Conservation (phyloP, 2,888 invertebrate genomes). For the Diarsia mendica region DNA sequence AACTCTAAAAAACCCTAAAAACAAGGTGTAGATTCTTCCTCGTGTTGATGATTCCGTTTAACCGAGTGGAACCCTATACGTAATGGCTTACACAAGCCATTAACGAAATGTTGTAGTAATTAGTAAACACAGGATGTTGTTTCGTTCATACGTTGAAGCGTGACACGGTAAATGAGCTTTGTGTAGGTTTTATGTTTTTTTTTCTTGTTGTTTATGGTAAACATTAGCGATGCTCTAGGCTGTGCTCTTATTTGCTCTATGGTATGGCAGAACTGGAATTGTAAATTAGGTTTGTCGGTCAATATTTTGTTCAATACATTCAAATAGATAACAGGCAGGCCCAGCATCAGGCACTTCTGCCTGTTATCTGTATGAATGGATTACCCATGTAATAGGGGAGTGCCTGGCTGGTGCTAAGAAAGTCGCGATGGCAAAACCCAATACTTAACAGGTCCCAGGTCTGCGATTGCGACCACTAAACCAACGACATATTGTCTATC, state of each 20-base stretch:
- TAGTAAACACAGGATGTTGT: slow-evolving; percentile 63
- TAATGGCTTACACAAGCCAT: slow-evolving; percentile 49
- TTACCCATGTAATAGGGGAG: too few relatives aligned
- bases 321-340: too few relatives aligned
- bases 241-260: slow-evolving; percentile 2
- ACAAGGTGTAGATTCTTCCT: background rate
- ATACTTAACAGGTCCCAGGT: too few relatives aligned
- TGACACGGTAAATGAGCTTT: slow-evolving; percentile 45
- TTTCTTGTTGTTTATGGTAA: slow-evolving; percentile 17
- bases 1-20: background rate
- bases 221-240: slow-evolving; percentile 11
- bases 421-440: too few relatives aligned
- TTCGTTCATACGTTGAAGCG: slow-evolving; percentile 56
- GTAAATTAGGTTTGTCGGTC: background rate
- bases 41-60: background rate
- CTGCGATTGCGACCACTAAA: too few relatives aligned
- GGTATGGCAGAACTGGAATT: background rate
- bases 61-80: slow-evolving; percentile 6
- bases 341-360: too few relatives aligned
- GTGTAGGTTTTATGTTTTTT: slow-evolving; percentile 14
- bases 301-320: too few relatives aligned
- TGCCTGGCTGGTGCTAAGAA: too few relatives aligned
- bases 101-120: slow-evolving; percentile 48
- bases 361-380: too few relatives aligned
- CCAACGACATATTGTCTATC: too few relatives aligned